Evolutionary conservation across 2,113 vertebrate species (phyloP).

Genomic region (Dicrurus megarhynchus): DNA sequence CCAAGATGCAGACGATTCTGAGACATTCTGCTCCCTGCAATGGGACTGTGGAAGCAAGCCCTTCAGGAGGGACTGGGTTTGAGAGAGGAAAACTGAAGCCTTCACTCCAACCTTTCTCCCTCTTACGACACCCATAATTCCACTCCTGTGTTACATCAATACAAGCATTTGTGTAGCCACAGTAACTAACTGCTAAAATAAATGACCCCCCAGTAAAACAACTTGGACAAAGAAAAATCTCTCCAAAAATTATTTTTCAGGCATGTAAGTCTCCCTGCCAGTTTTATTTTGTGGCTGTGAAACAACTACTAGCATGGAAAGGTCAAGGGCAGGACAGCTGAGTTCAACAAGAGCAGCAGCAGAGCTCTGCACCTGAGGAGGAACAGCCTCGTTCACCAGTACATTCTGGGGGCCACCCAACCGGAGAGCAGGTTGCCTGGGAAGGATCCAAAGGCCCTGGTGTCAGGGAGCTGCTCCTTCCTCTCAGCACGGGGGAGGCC

Average conservation of each 20-base stretch:
- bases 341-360: neutral
- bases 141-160: neutral
- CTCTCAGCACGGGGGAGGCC: neutral
- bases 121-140: neutral
- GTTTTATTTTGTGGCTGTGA: neutral
- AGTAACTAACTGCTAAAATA: neutral
- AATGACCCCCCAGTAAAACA: neutral
- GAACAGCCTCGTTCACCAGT: neutral
- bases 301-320: neutral
- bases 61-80: neutral
- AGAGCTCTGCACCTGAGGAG: neutral
- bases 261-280: neutral
- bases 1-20: neutral
- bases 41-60: neutral
- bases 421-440: neutral
- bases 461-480: neutral
- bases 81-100: neutral
- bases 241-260: neutral
- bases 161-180: neutral
- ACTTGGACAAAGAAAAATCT: neutral
- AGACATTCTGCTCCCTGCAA: neutral
- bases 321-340: neutral
- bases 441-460: neutral
- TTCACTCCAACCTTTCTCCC: neutral
- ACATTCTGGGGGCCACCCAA: neutral